These are phyloP conservation scores for Cochlearius cochlearius DNA, from an alignment of 2,113 vertebrate genomes.

Conservation along the genomic window DNA sequence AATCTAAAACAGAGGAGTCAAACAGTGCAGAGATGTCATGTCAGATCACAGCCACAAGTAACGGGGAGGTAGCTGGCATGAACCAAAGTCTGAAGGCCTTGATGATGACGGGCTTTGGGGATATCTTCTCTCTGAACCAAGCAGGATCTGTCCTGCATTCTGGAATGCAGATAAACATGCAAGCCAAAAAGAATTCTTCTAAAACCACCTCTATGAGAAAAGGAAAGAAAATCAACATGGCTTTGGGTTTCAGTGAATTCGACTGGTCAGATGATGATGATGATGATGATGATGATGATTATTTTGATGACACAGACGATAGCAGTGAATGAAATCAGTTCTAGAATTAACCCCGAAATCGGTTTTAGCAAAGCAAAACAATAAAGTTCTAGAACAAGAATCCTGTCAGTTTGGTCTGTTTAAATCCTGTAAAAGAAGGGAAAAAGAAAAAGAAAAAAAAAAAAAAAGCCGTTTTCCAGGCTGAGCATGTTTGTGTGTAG, in stretches of 20 bases:
- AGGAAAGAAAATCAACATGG: constrained; percentile 93
- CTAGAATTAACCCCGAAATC: constrained; percentile 42
- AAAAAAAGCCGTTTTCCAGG: constrained; percentile 36
- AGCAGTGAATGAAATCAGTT: constrained; percentile 77
- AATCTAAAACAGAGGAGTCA: constrained; percentile 91
- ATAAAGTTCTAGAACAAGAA: constrained; percentile 64
- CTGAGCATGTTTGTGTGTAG: constrained; percentile 50
- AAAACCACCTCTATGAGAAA: constrained; percentile 88
- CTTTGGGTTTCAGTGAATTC: constrained; percentile 86
- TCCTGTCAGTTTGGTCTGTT: constrained; percentile 71
- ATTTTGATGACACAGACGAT: constrained; percentile 74
- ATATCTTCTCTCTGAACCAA: constrained; percentile 88
- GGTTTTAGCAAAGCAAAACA: constrained; percentile 42
- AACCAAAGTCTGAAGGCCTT: constrained; percentile 85
- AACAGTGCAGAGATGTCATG: constrained; percentile 93
- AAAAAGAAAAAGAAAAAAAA: background rate
- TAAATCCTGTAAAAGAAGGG: constrained; percentile 61
- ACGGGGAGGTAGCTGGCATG: constrained; percentile 86
- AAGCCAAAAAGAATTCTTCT: constrained; percentile 91
- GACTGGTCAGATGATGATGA: constrained; percentile 84
- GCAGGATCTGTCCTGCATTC: constrained; percentile 86
- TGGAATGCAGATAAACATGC: constrained; percentile 92
- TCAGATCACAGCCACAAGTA: constrained; percentile 88
- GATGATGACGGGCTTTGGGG: constrained; percentile 90
- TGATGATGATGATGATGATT: constrained; percentile 71